Conservation (phyloP, 2,888 invertebrate species). For the Unio delphinus region DNA sequence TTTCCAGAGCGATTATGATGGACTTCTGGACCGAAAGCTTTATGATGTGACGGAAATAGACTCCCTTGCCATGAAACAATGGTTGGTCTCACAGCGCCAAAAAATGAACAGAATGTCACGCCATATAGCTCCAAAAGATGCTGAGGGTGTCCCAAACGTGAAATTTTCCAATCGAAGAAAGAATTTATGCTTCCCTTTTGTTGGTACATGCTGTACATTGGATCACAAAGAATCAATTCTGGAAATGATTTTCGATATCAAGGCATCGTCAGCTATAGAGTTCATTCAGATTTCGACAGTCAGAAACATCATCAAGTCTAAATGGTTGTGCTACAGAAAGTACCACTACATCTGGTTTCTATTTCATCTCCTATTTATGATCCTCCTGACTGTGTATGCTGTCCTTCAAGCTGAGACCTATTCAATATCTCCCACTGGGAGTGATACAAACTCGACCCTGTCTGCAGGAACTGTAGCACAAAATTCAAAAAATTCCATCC, state of each 20-base stretch:
- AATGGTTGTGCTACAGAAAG: constrained; percentile 41
- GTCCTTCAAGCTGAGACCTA: constrained; percentile 29
- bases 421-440: background rate
- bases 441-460: constrained; percentile 1
- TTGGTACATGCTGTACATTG: constrained; percentile 6
- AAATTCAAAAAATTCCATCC: background rate
- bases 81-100: constrained; percentile 18
- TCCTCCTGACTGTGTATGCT: constrained; percentile 34
- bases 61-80: constrained; percentile 36
- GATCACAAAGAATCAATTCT: constrained; percentile 40
- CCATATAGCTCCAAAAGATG: constrained; percentile 25
- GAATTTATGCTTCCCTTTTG: constrained; percentile 17
- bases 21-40: constrained; percentile 50
- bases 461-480: background rate
- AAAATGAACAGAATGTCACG: constrained; percentile 15
- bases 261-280: constrained; percentile 37
- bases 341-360: constrained; percentile 44
- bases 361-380: constrained; percentile 43
- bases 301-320: constrained; percentile 44
- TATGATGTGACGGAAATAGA: constrained; percentile 59
- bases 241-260: constrained; percentile 50
- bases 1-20: constrained; percentile 50
- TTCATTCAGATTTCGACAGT: constrained; percentile 44
- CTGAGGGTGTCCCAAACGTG: constrained; percentile 30
- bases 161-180: constrained; percentile 17